Evolutionary conservation across 2,797 vertebrate species (phyloP).

Genomic region (Melanotaenia trifasciata): DNA sequence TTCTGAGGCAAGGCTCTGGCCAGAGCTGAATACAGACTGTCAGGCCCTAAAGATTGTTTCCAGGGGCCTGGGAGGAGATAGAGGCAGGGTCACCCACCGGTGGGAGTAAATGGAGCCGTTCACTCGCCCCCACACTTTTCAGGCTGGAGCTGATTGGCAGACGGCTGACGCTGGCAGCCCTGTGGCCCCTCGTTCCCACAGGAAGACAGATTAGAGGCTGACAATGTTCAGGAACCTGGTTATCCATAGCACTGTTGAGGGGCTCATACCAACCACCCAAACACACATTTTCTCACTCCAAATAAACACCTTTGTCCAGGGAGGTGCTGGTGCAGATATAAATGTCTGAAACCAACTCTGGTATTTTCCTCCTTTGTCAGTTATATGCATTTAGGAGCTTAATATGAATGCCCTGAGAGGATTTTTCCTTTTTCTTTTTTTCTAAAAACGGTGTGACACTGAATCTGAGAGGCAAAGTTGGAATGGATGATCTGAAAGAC

Average conservation of each 20-base stretch:
- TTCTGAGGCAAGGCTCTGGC: conserved; percentile 75
- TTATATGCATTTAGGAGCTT: conserved; percentile 16
- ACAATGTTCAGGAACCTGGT: conserved; percentile 81
- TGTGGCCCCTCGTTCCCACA: conserved; percentile 74
- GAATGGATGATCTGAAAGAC: conserved; percentile 71
- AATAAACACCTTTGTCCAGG: conserved; percentile 73
- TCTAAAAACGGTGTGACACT: conserved; percentile 37
- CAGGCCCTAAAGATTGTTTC: conserved; percentile 82
- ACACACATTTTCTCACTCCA: conserved; percentile 55
- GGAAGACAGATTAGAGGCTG: conserved; percentile 84
- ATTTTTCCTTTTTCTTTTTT: conserved; percentile 18
- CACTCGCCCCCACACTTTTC: conserved; percentile 75
- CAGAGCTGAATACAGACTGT: conserved; percentile 75
- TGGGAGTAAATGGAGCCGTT: conserved; percentile 74
- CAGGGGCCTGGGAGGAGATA: conserved; percentile 82
- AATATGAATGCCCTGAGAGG: conserved; percentile 14
- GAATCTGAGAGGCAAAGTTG: conserved; percentile 54
- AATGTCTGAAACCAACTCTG: conserved; percentile 38
- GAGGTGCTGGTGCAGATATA: conserved; percentile 44
- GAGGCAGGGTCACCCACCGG: conserved; percentile 76
- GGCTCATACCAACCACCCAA: conserved; percentile 56
- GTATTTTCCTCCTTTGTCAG: conserved; percentile 27
- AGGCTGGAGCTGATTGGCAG: conserved; percentile 74
- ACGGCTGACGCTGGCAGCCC: conserved; percentile 67
- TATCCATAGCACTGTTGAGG: conserved; percentile 69